Base-by-base conservation (phyloP, 1,140 invertebrate species). In the Cotesia glomerata region DNA sequence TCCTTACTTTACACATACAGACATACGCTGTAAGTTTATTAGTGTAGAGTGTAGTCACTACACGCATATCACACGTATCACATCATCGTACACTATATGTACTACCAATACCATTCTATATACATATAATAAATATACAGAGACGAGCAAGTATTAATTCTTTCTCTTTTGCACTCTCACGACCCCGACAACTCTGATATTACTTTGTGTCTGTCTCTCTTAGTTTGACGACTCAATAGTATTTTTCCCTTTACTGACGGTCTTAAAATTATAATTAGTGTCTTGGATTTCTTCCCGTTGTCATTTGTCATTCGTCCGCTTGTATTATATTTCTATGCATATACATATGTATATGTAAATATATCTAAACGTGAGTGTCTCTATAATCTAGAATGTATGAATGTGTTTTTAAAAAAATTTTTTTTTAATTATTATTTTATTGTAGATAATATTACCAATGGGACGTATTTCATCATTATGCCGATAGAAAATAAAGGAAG, bases 161-260 rank as follows among this genome's bases (percentile, higher is more conserved):
- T 49, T 54, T 54, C 45, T 52, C 65, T 67, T 54, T 67, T 67
- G 45, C 65, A 67, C 65, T 54, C 51, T 18, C 11, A 45, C 45
- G 14, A 67, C 26, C 49, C 13, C 49, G 18, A 18, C 56, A 58
- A 16, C 8, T 54, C 7, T 18, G 16, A 58, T 18, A 16, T 58
- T 26, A n/a, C 52, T 58, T 45, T 5, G 39, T 5, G 39, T 45
- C 39, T 45, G 9, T 49, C 26, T 49, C 5, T 64, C n/a, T 11
- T 16, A 54, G 11, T 52, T 39, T 67, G 65, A 67, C 49, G 49
- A 67, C 65, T 67, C 65, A 54, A 67, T 67, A 67, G 36, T 14
- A 13, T 13, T 49, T 49, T 35, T 62, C 59, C 59, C 59, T 36
- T 62, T 62, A 26, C 14, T 16, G 18, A 65, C 39, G 16, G 14